Conservation (phyloP, 2,113 vertebrate species). For the Phylloscopus whistleri region DNA sequence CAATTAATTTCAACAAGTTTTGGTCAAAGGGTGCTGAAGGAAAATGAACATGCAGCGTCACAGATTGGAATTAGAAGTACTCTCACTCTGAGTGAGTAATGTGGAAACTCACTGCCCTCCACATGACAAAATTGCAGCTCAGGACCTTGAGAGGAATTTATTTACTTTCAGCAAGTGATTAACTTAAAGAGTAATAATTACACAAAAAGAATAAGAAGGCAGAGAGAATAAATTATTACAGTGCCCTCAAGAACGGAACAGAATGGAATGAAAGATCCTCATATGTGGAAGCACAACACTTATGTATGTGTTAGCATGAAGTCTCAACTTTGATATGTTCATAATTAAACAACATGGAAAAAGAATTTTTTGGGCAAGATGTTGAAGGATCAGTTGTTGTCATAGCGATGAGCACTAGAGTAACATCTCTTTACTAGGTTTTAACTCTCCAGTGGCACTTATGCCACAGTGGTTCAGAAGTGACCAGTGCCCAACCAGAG, state of each 20-base stretch:
- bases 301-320: neutral
- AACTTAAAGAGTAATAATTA: neutral
- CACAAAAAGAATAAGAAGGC: neutral
- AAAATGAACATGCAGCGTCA: neutral
- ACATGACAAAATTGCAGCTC: neutral
- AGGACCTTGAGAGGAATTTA: neutral
- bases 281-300: neutral
- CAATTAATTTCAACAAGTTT: conserved; percentile 60
- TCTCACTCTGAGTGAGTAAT: neutral
- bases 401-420: neutral
- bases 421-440: neutral
- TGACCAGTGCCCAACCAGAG: neutral
- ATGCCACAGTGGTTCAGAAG: neutral
- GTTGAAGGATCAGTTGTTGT: neutral
- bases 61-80: neutral
- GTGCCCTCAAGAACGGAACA: neutral
- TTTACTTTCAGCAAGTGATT: conserved; percentile 10
- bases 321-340: neutral
- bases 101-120: neutral
- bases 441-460: neutral
- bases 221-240: neutral
- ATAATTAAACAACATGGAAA: neutral
- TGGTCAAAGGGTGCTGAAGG: neutral
- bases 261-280: neutral
- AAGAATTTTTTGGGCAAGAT: neutral